Conservation (phyloP, 1,140 invertebrate genomes). For the Phenacoccus solenopsis region DNA sequence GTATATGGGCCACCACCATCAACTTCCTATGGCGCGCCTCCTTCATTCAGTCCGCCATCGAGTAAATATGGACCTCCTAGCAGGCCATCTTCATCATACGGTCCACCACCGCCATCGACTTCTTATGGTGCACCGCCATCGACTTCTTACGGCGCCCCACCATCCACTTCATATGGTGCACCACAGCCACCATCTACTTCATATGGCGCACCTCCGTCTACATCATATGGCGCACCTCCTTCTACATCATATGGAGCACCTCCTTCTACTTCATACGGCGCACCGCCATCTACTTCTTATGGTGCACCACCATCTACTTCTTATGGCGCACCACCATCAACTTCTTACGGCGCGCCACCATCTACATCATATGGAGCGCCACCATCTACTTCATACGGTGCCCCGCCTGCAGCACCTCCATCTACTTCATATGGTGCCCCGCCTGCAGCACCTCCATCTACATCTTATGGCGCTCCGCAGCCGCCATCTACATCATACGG, state of each 20-base stretch:
- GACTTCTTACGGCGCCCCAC: slow-evolving; percentile 33
- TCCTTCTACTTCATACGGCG: slow-evolving; percentile 25
- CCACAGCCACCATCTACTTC: slow-evolving; percentile 31
- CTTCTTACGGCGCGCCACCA: slow-evolving; percentile 21
- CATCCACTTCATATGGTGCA: slow-evolving; percentile 39
- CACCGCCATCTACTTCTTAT: slow-evolving; percentile 34
- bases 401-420: slow-evolving; percentile 8
- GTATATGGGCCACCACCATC: slow-evolving; percentile 26
- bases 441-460: slow-evolving; percentile 13
- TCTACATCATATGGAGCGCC: slow-evolving; percentile 21
- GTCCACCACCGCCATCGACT: slow-evolving; percentile 17
- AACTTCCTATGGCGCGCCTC: slow-evolving; percentile 24
- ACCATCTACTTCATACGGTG: slow-evolving; percentile 29
- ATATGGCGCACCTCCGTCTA: slow-evolving; percentile 24
- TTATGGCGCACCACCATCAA: slow-evolving; percentile 15
- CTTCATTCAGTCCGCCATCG: slow-evolving; percentile 23
- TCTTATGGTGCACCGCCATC: slow-evolving; percentile 28
- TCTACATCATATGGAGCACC: slow-evolving; percentile 23
- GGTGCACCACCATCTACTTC: slow-evolving; percentile 20
- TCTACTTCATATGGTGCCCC: slow-evolving; percentile 21
- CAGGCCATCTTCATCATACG: slow-evolving; percentile 20
- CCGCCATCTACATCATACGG: slow-evolving; percentile 21
- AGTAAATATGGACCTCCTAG: slow-evolving; percentile 22
- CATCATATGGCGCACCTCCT: slow-evolving; percentile 20
- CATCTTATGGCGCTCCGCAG: slow-evolving; percentile 22